phyloP scores from a whole-genome alignment of 2,797 vertebrate genomes.

The Pyrocephalus nanus region DNA sequence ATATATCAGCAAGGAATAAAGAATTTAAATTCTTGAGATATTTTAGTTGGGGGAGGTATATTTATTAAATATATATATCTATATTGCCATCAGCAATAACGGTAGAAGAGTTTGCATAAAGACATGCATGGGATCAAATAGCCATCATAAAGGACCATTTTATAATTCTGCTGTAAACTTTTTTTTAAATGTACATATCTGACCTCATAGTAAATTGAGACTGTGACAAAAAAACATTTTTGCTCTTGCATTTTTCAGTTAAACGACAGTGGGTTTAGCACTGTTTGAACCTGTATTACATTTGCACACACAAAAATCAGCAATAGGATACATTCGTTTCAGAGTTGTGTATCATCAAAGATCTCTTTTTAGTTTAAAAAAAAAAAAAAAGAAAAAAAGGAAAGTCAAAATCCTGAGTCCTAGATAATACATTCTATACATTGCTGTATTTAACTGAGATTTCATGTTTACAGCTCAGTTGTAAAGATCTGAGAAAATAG shows the following conservation, averaged over 20 bases:
- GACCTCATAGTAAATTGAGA: not conserved
- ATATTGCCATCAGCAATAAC: not conserved
- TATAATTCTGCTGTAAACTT: not conserved
- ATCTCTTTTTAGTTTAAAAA: not conserved
- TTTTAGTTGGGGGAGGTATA: not conserved
- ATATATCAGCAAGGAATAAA: slow-evolving; percentile 6
- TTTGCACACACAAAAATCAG: not conserved
- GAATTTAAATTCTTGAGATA: not conserved
- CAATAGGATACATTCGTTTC: not conserved
- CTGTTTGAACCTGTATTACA: not conserved
- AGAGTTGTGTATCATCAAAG: not conserved
- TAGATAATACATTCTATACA: not conserved
- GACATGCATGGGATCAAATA: not conserved
- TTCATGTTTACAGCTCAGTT: slow-evolving; percentile 44
- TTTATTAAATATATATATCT: not conserved
- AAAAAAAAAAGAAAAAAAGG: not conserved
- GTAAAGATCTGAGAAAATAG: slow-evolving; percentile 46
- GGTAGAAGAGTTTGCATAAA: slow-evolving; percentile 17
- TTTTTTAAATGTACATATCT: slow-evolving; percentile 16
- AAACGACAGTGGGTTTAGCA: not conserved
- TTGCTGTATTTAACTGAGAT: slow-evolving; percentile 33
- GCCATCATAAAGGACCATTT: not conserved
- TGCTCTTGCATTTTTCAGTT: not conserved
- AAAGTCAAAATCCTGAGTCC: not conserved
- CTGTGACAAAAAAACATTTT: slow-evolving; percentile 8